A percentile compares a stretch with the other conserved stretches of the same genome.
Conservation (phyloP, 1,140 invertebrate genomes). For the Heliothis virescens region DNA sequence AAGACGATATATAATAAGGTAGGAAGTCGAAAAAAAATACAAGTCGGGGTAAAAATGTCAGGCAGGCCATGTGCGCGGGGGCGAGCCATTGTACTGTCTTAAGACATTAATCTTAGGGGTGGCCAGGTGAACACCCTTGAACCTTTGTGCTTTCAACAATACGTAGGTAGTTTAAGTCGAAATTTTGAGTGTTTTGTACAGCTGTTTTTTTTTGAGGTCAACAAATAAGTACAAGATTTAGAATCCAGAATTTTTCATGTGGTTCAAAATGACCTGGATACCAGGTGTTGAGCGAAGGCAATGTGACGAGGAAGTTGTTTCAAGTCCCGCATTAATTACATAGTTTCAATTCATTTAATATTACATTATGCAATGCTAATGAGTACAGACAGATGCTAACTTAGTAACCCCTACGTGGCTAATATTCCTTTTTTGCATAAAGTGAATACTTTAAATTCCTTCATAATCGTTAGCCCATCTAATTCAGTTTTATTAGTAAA, state of each 20-base stretch:
- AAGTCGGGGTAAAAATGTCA: conserved; percentile 80
- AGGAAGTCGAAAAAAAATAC: conserved; percentile 72
- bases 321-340: too few relatives aligned
- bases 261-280: too few relatives aligned
- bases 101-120: conserved; percentile 83
- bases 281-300: too few relatives aligned
- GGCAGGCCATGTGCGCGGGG: conserved; percentile 80
- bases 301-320: too few relatives aligned
- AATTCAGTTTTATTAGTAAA: neutral
- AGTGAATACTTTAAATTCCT: neutral
- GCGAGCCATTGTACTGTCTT: conserved; percentile 73
- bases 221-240: neutral
- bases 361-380: conserved; percentile 2
- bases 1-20: conserved; percentile 74
- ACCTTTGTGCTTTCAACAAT: conserved; percentile 63
- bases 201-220: conserved; percentile 54
- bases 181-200: conserved; percentile 47
- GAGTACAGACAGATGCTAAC: neutral
- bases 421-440: neutral
- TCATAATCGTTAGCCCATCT: neutral
- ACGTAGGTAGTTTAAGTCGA: conserved; percentile 8
- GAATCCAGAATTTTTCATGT: neutral
- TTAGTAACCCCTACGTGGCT: neutral
- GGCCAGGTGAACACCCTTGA: conserved; percentile 79
- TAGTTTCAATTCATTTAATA: neutral